Evolutionary conservation across 2,113 vertebrate genomes (phyloP), one percentile per base, ranked within the genome.

Genomic region (Puntigrus tetrazona): DNA sequence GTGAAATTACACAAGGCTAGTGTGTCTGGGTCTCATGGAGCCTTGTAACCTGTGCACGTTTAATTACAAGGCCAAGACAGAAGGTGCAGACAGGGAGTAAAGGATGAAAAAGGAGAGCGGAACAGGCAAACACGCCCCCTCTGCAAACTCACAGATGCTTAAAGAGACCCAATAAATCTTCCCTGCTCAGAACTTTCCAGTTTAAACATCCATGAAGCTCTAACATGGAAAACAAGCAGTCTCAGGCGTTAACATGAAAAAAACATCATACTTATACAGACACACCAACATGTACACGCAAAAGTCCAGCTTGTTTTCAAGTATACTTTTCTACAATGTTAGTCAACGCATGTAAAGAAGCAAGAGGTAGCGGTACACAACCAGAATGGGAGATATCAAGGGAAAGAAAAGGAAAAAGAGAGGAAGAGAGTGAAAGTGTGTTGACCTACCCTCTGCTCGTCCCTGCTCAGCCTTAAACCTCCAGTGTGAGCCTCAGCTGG

Each of bases 401-500:
- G 41, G 25, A 78, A 43, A 70, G 29, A 78, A 31, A 47, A 11
- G n/a, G 47, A 47, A 69, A 83, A 84, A 41, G 18, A 84, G 36
- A 78, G 27, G 55, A 41, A 65, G 65, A 67, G 55, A 81, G 75
- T 61, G 61, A 81, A 70, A 81, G 63, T 85, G 61, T 70, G 81
- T 75, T 87, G 78, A 89, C 86, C 84, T 85, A 87, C 84, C 84
- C 73, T 83, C 86, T 73, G 61, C 73, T 65, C 61, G 65, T 82
- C 75, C 80, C 81, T 78, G 78, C 82, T 75, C 82, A 82, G 86
- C 77, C 78, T 86, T 74, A 80, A 83, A 59, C 74, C 86, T 79
- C 67, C 57, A 83, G 85, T 85, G 74, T 85, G 85, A 87, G 83
- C 81, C 87, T 81, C 80, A 85, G 87, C 74, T 86, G 85, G 87